A percentile compares a stretch with the other conserved stretches of the same genome.
phyloP scores from a whole-genome alignment of 2,888 invertebrate genomes.

The Limnephilus marmoratus region DNA sequence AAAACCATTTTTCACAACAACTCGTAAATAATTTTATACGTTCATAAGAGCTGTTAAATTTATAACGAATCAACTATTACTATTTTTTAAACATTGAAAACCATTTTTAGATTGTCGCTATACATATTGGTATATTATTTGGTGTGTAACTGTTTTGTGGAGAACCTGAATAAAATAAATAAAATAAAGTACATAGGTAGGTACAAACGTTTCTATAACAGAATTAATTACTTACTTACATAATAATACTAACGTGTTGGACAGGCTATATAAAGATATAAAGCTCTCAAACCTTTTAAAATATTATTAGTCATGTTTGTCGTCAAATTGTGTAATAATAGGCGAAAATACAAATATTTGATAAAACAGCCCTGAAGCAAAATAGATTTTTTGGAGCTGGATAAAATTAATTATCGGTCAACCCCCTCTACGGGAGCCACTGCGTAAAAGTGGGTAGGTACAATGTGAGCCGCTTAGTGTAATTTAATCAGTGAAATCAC shows the following conservation, averaged over 20 bases:
- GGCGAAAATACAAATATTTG: neutral
- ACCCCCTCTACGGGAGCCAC: neutral
- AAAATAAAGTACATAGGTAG: neutral
- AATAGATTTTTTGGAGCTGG: neutral
- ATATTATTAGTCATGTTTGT: neutral
- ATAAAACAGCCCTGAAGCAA: neutral
- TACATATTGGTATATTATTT: neutral
- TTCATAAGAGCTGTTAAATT: neutral
- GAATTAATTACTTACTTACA: neutral
- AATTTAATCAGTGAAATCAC: neutral
- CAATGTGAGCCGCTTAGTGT: neutral
- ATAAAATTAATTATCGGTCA: neutral
- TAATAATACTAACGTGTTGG: neutral
- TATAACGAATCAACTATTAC: neutral
- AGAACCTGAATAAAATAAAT: too few species aligned
- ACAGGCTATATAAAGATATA: neutral
- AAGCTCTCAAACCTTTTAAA: neutral
- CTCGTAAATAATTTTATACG: neutral
- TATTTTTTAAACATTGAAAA: neutral
- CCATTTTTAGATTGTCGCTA: neutral
- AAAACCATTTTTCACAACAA: neutral
- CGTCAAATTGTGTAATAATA: neutral
- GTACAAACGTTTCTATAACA: neutral
- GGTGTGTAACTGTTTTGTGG: too few species aligned
- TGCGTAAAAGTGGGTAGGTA: neutral